Conservation (phyloP, 2,797 vertebrate species). For the Microtus agrestis region DNA sequence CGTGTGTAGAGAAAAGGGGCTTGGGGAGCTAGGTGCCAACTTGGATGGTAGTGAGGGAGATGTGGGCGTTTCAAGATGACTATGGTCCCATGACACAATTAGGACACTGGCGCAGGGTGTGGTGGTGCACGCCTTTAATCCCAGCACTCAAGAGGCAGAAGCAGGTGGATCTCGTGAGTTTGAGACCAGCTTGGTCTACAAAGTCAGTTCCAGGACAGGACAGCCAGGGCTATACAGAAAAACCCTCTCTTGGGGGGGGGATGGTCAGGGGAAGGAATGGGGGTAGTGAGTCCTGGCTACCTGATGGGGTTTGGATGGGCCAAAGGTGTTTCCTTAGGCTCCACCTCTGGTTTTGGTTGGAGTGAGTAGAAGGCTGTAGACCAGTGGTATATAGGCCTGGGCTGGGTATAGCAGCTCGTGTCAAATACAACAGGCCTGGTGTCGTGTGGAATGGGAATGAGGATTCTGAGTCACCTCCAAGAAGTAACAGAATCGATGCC, state of each 20-base stretch:
- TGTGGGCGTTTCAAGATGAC: not conserved
- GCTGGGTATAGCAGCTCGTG: not conserved
- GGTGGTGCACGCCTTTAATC: not conserved
- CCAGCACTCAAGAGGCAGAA: not conserved
- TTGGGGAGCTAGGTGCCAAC: not conserved
- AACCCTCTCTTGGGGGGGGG: not conserved
- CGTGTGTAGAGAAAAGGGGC: not conserved
- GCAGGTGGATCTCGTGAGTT: not conserved
- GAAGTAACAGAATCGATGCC: not conserved
- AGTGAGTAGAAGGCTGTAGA: not conserved
- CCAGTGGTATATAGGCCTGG: not conserved
- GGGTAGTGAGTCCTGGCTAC: not conserved
- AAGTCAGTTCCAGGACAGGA: not conserved
- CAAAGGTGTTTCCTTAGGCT: not conserved
- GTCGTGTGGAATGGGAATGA: not conserved
- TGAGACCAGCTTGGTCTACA: not conserved
- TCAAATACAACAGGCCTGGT: not conserved
- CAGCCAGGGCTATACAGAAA: not conserved
- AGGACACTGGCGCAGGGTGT: not conserved
- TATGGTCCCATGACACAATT: not conserved
- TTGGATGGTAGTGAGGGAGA: not conserved
- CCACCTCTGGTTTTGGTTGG: not conserved
- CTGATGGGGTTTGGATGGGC: not conserved
- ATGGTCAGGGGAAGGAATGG: not conserved
- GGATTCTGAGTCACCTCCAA: not conserved